These are phyloP conservation scores for Invenusta paracnida DNA, from an alignment of 2,888 invertebrate species.

Conservation along the genomic window DNA sequence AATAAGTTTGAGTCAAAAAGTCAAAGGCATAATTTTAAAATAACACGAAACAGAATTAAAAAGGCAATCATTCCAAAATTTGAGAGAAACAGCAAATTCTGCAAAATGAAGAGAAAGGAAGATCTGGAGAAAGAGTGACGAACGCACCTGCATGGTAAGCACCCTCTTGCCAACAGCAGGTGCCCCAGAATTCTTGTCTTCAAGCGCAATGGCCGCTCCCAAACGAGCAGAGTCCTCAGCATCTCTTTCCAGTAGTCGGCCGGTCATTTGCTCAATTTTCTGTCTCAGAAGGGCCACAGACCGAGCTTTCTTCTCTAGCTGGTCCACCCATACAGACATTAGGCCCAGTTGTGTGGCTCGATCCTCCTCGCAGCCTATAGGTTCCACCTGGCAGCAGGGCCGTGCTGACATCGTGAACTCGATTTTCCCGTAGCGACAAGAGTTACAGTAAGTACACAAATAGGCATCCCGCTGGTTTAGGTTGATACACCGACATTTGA, in stretches of 20 bases:
- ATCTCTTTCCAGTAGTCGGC: not conserved
- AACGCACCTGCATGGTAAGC: not conserved
- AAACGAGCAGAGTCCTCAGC: not conserved
- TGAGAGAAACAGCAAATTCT: too few species aligned
- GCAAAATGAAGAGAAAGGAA: not conserved
- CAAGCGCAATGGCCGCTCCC: too few species aligned
- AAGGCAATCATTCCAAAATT: too few species aligned
- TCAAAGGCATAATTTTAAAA: too few species aligned
- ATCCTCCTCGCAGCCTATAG: slow-evolving; percentile 92
- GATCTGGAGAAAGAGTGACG: not conserved
- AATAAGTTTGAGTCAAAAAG: too few species aligned
- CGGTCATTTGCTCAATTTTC: not conserved
- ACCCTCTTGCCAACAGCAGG: too few species aligned
- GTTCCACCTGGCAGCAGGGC: slow-evolving; percentile 87
- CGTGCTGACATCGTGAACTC: slow-evolving; percentile 86
- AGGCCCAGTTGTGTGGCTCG: slow-evolving; percentile 62
- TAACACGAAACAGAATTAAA: too few species aligned
- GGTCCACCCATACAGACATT: not conserved
- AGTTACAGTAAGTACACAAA: slow-evolving; percentile 94
- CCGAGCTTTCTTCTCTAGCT: not conserved
- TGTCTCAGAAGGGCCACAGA: not conserved
- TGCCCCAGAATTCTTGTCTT: too few species aligned
- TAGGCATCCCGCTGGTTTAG: slow-evolving; percentile 98
- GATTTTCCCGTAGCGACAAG: slow-evolving; percentile 97
- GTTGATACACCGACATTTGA: slow-evolving; percentile 95